A percentile compares a stretch with the other conserved stretches of the same genome.
Conservation (phyloP, 2,113 vertebrate species). For the Echinops telfairi region DNA sequence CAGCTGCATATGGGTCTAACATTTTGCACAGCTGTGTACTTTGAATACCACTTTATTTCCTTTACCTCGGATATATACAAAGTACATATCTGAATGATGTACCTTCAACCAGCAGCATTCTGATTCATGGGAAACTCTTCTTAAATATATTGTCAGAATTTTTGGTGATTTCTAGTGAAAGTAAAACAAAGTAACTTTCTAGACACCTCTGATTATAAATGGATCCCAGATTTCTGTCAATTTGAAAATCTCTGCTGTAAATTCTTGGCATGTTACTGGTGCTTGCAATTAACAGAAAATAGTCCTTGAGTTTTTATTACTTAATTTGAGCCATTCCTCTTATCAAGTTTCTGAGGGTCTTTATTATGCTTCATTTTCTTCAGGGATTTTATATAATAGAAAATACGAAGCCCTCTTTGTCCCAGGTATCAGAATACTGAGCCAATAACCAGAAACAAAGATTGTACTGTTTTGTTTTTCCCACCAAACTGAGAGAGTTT, state of each 20-base stretch:
- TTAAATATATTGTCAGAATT: constrained; percentile 19
- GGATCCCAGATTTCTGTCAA: not conserved
- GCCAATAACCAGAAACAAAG: not conserved
- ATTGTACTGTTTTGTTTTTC: not conserved
- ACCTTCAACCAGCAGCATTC: not conserved
- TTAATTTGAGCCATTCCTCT: constrained; percentile 8
- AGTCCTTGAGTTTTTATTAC: not conserved
- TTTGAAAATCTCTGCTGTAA: not conserved
- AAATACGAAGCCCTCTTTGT: constrained; percentile 6
- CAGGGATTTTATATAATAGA: not conserved
- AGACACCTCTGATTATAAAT: not conserved
- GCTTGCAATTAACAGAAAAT: not conserved
- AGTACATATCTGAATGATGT: constrained; percentile 44
- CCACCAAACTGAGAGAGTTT: not conserved
- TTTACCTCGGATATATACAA: constrained; percentile 23
- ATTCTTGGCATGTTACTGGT: not conserved
- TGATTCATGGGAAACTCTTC: not conserved
- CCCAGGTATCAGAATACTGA: constrained; percentile 32
- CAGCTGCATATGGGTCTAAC: not conserved
- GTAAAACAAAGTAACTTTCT: constrained; percentile 31
- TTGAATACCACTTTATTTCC: not conserved
- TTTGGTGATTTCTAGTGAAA: not conserved
- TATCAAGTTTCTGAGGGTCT: not conserved
- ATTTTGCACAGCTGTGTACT: constrained; percentile 24
- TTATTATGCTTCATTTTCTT: constrained; percentile 16